Conservation (phyloP, 2,888 invertebrate genomes). For the Athalia rosae region DNA sequence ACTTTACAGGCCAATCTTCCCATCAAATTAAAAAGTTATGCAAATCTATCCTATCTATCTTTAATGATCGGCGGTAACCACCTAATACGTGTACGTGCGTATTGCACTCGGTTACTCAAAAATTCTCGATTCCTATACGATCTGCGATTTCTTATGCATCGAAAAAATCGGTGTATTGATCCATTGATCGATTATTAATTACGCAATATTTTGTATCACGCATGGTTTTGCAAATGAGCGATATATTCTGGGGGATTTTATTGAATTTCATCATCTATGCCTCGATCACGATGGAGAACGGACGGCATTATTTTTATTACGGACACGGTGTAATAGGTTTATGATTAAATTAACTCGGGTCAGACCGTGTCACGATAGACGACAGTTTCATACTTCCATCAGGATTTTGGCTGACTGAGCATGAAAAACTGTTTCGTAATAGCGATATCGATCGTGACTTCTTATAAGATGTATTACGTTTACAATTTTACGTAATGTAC, state of each 20-base stretch:
- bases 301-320: too few species aligned
- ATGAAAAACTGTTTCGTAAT: not conserved
- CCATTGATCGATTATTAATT: too few species aligned
- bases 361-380: not conserved
- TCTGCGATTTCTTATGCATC: too few species aligned
- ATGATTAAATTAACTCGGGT: conserved; percentile 30
- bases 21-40: conserved; percentile 41
- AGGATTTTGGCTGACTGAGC: not conserved
- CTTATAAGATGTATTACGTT: not conserved
- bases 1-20: conserved; percentile 20
- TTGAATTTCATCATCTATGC: too few species aligned
- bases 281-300: too few species aligned
- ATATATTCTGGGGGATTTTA: too few species aligned
- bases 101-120: too few species aligned
- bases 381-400: not conserved
- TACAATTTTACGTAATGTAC: not conserved
- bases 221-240: too few species aligned
- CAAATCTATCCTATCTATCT: conserved; percentile 26
- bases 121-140: too few species aligned
- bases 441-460: not conserved
- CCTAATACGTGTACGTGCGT: too few species aligned
- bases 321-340: conserved; percentile 1
- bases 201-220: too few species aligned
- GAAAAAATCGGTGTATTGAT: too few species aligned
- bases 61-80: not conserved